Evolutionary conservation across 2,113 vertebrate species (phyloP).

Genomic region (Pelecanoides urinatrix): DNA sequence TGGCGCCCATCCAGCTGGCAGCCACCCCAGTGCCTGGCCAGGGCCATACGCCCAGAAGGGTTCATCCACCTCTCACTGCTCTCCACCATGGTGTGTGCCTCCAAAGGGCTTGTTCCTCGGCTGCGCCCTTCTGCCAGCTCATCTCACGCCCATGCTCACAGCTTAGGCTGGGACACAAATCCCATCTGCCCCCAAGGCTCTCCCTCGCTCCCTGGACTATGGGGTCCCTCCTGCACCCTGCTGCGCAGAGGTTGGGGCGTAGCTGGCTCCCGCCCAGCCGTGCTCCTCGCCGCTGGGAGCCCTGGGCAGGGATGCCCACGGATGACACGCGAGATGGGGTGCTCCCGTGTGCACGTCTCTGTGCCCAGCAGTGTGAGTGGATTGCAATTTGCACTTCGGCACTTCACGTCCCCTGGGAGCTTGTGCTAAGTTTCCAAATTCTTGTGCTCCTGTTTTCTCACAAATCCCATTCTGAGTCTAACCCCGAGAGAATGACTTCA

Average conservation of each 20-base stretch:
- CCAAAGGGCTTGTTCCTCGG: background rate
- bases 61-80: background rate
- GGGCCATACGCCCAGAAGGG: background rate
- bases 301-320: rapidly evolving
- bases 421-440: background rate
- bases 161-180: background rate
- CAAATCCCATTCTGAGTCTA: background rate
- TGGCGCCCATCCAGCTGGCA: too few species aligned
- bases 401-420: background rate
- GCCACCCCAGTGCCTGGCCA: background rate
- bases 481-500: background rate
- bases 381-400: background rate
- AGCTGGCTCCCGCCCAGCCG: background rate
- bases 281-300: background rate
- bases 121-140: background rate
- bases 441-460: background rate
- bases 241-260: rapidly evolving
- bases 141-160: background rate
- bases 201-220: background rate
- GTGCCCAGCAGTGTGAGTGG: rapidly evolving
- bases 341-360: background rate
- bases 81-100: background rate
- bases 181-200: rapidly evolving
- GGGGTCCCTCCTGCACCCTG: background rate
- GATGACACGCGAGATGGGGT: background rate